These are phyloP conservation scores for Busseola fusca DNA, from an alignment of 2,888 invertebrate genomes.

Conservation along the genomic window DNA sequence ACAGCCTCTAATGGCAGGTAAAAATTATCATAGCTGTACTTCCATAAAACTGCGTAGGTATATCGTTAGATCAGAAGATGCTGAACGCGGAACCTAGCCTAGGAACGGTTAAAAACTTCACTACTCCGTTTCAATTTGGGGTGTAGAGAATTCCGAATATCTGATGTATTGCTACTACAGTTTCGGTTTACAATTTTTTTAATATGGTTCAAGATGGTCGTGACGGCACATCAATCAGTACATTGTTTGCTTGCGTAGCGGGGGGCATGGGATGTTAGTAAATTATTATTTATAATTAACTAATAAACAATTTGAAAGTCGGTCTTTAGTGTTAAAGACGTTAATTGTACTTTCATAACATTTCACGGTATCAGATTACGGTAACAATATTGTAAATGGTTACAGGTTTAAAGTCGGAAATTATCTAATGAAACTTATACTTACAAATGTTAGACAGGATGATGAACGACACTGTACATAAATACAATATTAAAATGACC, in stretches of 20 bases:
- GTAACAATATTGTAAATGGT: neutral
- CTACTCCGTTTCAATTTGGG: neutral
- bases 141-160: neutral
- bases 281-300: neutral
- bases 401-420: neutral
- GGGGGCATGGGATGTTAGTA: neutral
- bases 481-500: neutral
- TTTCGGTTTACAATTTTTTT: neutral
- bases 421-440: slow-evolving; percentile 19
- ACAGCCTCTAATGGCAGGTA: too few species aligned
- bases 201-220: neutral
- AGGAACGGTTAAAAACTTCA: neutral
- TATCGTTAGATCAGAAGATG: neutral
- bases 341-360: neutral
- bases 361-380: neutral
- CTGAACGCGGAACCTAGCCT: neutral
- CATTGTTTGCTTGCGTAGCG: neutral
- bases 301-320: neutral
- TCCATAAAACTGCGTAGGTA: neutral
- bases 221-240: too few species aligned
- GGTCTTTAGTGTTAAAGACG: neutral
- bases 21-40: neutral
- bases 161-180: neutral
- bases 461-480: slow-evolving; percentile 65
- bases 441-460: slow-evolving; percentile 68